Percentiles rank a stretch among this genome's conserved stretches.
Evolutionary conservation across 2,113 vertebrate genomes (phyloP).

Genomic region (Plecturocebus donacophilus): DNA sequence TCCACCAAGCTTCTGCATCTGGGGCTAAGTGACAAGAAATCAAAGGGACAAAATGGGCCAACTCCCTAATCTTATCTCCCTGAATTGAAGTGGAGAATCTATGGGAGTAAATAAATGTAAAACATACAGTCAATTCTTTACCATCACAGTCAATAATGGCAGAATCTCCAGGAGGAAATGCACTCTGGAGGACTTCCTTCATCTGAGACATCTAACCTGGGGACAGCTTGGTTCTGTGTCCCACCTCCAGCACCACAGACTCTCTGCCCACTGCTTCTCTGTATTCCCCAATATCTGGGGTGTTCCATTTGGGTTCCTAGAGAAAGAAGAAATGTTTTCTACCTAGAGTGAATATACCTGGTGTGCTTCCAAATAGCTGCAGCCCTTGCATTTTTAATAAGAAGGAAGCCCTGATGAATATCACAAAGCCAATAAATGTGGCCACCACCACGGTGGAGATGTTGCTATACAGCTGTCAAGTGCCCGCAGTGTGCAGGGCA

Average conservation of each 20-base stretch:
- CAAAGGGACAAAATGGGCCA: not conserved
- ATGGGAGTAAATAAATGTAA: fast-evolving
- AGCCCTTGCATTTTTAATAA: not conserved
- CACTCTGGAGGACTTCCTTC: not conserved
- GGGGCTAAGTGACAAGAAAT: not conserved
- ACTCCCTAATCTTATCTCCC: not conserved
- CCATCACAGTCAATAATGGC: not conserved
- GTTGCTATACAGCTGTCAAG: not conserved
- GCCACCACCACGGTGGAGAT: not conserved
- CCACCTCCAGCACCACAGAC: not conserved
- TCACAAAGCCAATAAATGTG: not conserved
- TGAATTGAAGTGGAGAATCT: not conserved
- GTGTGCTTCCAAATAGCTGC: not conserved
- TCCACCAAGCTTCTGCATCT: not conserved
- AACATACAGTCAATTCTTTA: fast-evolving
- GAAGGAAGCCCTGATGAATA: not conserved
- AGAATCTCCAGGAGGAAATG: no score
- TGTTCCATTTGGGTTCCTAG: not conserved
- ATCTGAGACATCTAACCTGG: not conserved
- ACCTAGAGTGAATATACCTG: not conserved
- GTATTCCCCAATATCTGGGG: not conserved
- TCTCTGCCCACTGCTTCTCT: not conserved
- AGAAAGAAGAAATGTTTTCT: not conserved
- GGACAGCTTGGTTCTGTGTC: not conserved
- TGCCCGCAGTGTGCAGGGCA: not conserved